phyloP scores from a whole-genome alignment of 2,113 vertebrate genomes.

The Scomber colias region DNA sequence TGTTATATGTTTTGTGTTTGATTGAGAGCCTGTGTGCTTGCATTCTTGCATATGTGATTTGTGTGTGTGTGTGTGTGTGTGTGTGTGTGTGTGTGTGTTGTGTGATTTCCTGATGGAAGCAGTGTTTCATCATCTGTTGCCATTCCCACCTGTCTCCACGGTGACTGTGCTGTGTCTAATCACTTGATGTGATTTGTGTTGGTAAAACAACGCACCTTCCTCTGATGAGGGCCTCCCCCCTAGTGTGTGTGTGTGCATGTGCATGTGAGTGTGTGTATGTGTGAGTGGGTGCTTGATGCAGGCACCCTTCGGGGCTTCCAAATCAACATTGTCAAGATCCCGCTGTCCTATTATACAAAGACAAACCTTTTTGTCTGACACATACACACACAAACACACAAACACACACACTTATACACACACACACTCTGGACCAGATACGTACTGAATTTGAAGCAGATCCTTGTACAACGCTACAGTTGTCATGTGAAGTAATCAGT shows the following conservation, averaged over 20 bases:
- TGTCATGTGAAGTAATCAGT: conserved; percentile 50
- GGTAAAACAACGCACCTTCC: conserved; percentile 76
- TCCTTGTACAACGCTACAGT: conserved; percentile 17
- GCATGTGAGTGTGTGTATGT: conserved; percentile 42
- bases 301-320: conserved; percentile 63
- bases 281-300: conserved; percentile 57
- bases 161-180: conserved; percentile 81
- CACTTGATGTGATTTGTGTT: conserved; percentile 88
- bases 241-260: conserved; percentile 53
- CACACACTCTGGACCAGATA: neutral
- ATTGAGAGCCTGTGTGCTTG: conserved; percentile 67
- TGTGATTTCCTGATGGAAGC: conserved; percentile 71
- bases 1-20: conserved; percentile 44
- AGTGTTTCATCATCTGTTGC: conserved; percentile 71
- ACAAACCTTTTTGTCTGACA: conserved; percentile 59
- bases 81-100: conserved; percentile 34
- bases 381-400: conserved; percentile 27
- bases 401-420: conserved; percentile 3
- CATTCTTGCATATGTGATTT: conserved; percentile 77
- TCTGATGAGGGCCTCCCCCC: conserved; percentile 78
- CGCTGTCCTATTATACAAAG: conserved; percentile 75
- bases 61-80: conserved; percentile 39
- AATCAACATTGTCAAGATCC: conserved; percentile 82
- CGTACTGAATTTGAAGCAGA: conserved; percentile 9
- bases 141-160: conserved; percentile 72